These are phyloP conservation scores for Loris lydekkerianus DNA, from an alignment of 2,797 vertebrate species.

Conservation along the genomic window DNA sequence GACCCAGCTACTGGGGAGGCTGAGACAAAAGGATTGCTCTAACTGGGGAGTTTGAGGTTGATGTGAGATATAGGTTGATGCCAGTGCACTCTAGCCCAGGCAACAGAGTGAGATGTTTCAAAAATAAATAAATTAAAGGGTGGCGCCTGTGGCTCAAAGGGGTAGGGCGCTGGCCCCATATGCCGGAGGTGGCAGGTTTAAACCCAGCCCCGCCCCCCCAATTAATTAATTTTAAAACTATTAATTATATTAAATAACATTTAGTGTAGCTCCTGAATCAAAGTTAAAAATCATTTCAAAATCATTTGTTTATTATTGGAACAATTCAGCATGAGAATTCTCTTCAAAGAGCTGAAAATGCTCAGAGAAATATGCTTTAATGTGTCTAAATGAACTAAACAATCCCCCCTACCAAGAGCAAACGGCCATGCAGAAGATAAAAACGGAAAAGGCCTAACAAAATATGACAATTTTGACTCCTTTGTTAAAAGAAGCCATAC, in stretches of 20 bases:
- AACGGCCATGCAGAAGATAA: constrained; percentile 18
- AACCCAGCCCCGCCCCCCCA: too few species aligned
- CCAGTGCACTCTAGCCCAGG: too few species aligned
- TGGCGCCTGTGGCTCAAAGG: too few species aligned
- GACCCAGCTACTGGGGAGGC: too few species aligned
- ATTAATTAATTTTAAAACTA: too few species aligned
- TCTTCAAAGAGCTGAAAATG: constrained; percentile 60
- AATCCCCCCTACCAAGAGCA: constrained; percentile 27
- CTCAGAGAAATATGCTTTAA: constrained; percentile 43
- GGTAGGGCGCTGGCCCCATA: too few species aligned
- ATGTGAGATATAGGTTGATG: too few species aligned
- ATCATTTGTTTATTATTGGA: constrained; percentile 52
- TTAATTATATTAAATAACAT: not conserved
- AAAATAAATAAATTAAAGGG: too few species aligned
- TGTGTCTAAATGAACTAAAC: constrained; percentile 38
- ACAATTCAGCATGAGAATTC: constrained; percentile 55
- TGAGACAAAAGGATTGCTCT: too few species aligned
- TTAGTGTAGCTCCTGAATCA: constrained; percentile 47
- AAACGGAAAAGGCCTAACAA: constrained; percentile 54
- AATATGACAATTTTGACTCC: constrained; percentile 57
- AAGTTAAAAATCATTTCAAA: constrained; percentile 63
- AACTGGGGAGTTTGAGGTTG: too few species aligned
- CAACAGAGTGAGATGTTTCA: too few species aligned
- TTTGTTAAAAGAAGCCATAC: constrained; percentile 42
- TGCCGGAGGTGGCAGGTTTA: too few species aligned